Conservation (phyloP, 2,888 invertebrate genomes). For the Trichogramma evanescens region DNA sequence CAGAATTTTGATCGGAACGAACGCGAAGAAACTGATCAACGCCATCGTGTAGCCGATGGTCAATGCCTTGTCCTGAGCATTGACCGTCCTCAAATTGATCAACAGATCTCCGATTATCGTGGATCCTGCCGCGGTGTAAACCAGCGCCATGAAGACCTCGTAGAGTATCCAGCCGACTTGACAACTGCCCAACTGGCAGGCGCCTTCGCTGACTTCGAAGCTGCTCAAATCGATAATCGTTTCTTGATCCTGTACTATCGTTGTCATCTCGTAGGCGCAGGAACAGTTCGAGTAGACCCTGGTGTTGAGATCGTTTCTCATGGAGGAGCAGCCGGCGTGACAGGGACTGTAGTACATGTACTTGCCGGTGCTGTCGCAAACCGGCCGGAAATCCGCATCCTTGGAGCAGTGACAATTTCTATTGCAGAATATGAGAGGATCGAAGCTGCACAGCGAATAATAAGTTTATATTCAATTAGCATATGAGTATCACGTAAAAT, state of each 20-base stretch:
- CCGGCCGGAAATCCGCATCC: conserved; percentile 54
- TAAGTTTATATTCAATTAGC: background rate
- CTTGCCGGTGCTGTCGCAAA: conserved; percentile 54
- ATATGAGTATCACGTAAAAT: background rate
- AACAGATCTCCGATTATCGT: conserved; percentile 50
- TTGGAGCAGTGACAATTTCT: conserved; percentile 51
- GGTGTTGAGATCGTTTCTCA: conserved; percentile 46
- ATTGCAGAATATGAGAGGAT: conserved; percentile 51
- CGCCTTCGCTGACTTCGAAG: conserved; percentile 50
- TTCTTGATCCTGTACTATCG: conserved; percentile 1
- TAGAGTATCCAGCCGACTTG: conserved; percentile 50
- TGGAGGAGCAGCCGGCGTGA: conserved; percentile 60
- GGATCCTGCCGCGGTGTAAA: conserved; percentile 45
- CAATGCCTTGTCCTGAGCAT: conserved; percentile 57
- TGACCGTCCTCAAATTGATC: conserved; percentile 53
- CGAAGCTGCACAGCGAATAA: conserved; percentile 22
- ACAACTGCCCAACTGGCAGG: conserved; percentile 52
- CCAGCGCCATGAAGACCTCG: conserved; percentile 44
- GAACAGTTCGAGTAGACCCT: conserved; percentile 51
- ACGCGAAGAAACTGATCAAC: conserved; percentile 52
- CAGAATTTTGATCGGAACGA: conserved; percentile 58
- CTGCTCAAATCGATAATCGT: background rate
- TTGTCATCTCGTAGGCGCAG: conserved; percentile 40
- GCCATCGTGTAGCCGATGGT: conserved; percentile 55
- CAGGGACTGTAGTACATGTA: conserved; percentile 66